These are phyloP conservation scores for Drosophila ambigua DNA, from an alignment of 1,140 invertebrate genomes.

Conservation along the genomic window DNA sequence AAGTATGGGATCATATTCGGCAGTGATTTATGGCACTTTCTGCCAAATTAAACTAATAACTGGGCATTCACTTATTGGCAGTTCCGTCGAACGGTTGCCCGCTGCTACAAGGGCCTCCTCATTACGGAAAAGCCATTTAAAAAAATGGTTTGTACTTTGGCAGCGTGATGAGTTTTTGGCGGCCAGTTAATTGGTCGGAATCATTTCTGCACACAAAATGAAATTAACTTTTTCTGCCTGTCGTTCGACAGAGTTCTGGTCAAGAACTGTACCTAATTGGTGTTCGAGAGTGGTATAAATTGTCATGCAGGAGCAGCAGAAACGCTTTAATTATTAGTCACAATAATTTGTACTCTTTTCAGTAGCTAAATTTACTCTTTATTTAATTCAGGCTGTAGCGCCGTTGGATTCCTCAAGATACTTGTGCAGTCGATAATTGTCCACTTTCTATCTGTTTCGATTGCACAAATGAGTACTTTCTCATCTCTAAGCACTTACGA, in stretches of 20 bases:
- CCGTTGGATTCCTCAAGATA: no score
- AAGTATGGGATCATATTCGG: conserved; percentile 40
- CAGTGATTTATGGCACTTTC: conserved; percentile 59
- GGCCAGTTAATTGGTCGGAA: conserved; percentile 51
- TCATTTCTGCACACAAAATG: conserved; percentile 36
- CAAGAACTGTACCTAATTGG: no score
- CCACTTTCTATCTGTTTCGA: conserved; percentile 9
- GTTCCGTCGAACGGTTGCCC: conserved; percentile 9
- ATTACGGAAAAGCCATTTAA: conserved; percentile 67
- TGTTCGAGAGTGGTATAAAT: background rate
- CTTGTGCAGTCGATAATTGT: conserved; percentile 6
- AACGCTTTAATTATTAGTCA: conserved; percentile 7
- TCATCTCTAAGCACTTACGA: background rate
- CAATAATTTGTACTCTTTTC: background rate
- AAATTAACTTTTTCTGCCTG: conserved; percentile 22
- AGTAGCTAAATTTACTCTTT: background rate
- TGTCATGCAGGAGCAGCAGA: conserved; percentile 1
- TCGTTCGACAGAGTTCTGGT: background rate
- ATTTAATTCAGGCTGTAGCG: background rate
- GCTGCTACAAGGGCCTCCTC: conserved; percentile 23
- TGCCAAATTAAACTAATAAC: conserved; percentile 63
- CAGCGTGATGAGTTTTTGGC: conserved; percentile 52
- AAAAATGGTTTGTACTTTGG: conserved; percentile 45
- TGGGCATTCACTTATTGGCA: conserved; percentile 47
- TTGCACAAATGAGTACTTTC: conserved; percentile 16